Evolutionary conservation across 2,113 vertebrate genomes (phyloP).

Genomic region (Ciconia maguari): DNA sequence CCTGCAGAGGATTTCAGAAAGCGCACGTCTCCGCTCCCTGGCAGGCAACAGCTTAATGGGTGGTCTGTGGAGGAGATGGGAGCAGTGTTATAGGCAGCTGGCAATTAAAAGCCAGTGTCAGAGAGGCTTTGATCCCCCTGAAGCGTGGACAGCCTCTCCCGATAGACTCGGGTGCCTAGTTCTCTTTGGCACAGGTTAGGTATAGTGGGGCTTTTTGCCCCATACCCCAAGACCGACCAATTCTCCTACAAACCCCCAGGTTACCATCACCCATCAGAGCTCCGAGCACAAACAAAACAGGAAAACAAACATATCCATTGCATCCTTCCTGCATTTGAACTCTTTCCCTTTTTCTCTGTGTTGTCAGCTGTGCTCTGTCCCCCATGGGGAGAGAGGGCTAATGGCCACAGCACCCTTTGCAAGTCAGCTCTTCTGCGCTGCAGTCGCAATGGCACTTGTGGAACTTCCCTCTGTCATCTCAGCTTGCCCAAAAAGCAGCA

Average conservation of each 20-base stretch:
- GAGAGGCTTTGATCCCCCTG: background rate
- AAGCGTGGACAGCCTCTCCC: background rate
- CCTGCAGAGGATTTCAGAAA: background rate
- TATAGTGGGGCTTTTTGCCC: background rate
- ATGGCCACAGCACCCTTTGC: background rate
- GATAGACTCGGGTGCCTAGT: accelerated
- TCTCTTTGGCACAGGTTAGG: background rate
- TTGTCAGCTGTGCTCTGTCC: conserved; percentile 40
- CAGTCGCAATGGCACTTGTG: accelerated
- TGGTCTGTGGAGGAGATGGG: background rate
- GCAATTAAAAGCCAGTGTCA: background rate
- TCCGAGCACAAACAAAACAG: background rate
- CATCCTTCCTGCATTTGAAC: background rate
- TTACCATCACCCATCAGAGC: background rate
- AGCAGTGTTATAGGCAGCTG: background rate
- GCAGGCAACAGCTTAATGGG: conserved; percentile 31
- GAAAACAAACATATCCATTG: background rate
- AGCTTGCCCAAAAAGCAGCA: background rate
- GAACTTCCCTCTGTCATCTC: background rate
- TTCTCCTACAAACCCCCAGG: background rate
- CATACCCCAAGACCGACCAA: background rate
- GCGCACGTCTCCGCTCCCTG: background rate
- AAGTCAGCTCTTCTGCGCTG: accelerated
- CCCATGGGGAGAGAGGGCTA: background rate
- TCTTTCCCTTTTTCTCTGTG: conserved; percentile 9